Conservation (phyloP, 1,140 invertebrate species). For the Drosophila oshimai region DNA sequence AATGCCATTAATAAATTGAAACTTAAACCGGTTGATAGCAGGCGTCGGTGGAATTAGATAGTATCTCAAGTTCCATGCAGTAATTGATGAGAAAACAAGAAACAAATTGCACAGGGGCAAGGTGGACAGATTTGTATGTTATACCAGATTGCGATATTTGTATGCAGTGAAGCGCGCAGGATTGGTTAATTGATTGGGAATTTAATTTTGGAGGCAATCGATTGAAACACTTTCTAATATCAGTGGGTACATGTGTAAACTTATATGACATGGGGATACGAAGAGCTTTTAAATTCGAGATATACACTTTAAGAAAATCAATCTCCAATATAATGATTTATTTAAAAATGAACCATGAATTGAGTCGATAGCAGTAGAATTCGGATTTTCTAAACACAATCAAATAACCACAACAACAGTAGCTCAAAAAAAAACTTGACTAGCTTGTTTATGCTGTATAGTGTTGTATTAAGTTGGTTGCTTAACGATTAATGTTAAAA, state of each 20-base stretch:
- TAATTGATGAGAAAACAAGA: slow-evolving; percentile 33
- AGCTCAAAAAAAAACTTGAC: no score
- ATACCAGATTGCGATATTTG: not conserved
- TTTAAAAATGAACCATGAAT: no score
- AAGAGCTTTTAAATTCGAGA: no score
- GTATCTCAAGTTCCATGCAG: slow-evolving; percentile 2
- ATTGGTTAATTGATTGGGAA: slow-evolving; percentile 7
- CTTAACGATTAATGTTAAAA: not conserved
- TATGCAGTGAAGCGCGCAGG: not conserved
- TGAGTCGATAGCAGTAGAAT: no score
- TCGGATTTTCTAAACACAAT: no score
- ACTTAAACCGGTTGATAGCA: slow-evolving; percentile 13
- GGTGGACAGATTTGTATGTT: slow-evolving; percentile 13
- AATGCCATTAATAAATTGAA: slow-evolving; percentile 31
- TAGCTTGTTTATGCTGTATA: no score
- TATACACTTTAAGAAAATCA: no score
- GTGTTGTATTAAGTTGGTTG: no score
- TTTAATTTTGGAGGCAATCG: not conserved
- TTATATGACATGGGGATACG: no score
- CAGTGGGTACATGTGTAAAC: not conserved
- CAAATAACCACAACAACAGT: no score
- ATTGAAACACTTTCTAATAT: slow-evolving; percentile 13
- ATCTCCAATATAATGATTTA: no score
- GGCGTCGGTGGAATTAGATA: slow-evolving; percentile 35
- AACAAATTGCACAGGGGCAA: slow-evolving; percentile 29